Base-by-base conservation (phyloP, 2,797 vertebrate species). In the Neosalanx taihuensis region DNA sequence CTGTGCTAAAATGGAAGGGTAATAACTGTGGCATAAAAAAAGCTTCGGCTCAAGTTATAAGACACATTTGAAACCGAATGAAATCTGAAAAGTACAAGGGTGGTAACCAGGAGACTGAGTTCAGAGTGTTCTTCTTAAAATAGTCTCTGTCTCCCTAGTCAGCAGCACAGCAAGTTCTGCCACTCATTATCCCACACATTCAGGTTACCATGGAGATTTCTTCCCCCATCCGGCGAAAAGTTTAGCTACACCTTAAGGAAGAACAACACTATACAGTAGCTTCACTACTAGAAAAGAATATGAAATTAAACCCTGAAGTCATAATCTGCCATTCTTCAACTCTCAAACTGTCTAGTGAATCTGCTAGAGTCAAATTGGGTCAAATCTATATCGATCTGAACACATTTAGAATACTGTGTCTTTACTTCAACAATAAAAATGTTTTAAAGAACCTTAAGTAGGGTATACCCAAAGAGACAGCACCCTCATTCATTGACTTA, bases 141-240 rank as follows among this genome's bases (percentile, higher is more conserved):
- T 26, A 66, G 23, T 1, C 6, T 66, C 9, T 7, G 23, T 26
- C 59, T 26, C 23, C 12, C 59, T 18, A 15, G 17, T 13, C 13
- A 23, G 9, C 3, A 62, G 15, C n/a, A 37, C 37, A 61, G 58
- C 20, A 29, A 29, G 17, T n/a, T 3, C 33, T 46, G 18, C 41
- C 23, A 37, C 63, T 26, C 57, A 35, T 33, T 15, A 29, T 6
- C 53, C 70, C 23, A 41, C 12, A 69, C 70, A 76, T 66, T 37
- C 69, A 62, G 33, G 77, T 79, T 81, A 69, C 79, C 37, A 73
- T 73, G 71, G 76, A 10, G 72, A 76, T 58, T 31, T 60, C 46
- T 41, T 63, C 17, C 23, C 53, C 58, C 51, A 69, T 37, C 35
- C 31, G 17, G 23, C 37, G 67, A 51, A 72, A 46, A 26, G 20